Base-by-base conservation (phyloP, 35 echinoderm and acorn worm genomes). In the Chiridota heheva region DNA sequence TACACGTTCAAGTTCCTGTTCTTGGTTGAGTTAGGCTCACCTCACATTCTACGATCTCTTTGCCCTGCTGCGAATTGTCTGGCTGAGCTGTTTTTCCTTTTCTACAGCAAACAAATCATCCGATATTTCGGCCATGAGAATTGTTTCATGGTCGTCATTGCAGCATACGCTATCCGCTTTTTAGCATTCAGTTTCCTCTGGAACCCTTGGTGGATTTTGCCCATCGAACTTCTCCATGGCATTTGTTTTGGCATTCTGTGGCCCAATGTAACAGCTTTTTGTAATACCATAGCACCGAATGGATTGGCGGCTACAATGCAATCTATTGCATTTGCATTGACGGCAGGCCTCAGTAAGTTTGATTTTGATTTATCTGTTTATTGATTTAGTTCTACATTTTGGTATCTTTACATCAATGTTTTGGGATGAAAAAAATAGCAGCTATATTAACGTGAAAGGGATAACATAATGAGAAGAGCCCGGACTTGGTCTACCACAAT, bases 211-310 rank as follows among this genome's bases (percentile, higher is more conserved):
- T 66, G 61, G 39, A 51, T 91, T 7, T 35, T 91, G 2, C 82
- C 83, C 0, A 35, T 91, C 43, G 89, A 91, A 44, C 73, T 86
- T 6, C 76, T 91, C 26, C 89, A 91, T 74, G 89, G 89, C 4
- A 42, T 91, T 28, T 86, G 82, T 18, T 91, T 80, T 67, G 89
- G 89, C 2, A 72, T 81, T 5, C 34, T 91, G 3, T 91, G 82
- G 82, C 72, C 89, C 44, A 71, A 71, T 7, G 65, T 85, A n/a
- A 91, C 73, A 16, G 36, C 68, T 31, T 91, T 86, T 29, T 67
- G 38, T 28, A 81, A 76, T 46, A 35, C 74, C 24, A 76, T 81
- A 26, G 70, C 89, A 28, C 89, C 89, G 37, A 62, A 63, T 40
- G 80, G 80, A 8, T 81, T 86, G 82, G 64, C 73, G 1, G 60